Conservation (phyloP, 2,797 vertebrate genomes). For the Anguilla anguilla region DNA sequence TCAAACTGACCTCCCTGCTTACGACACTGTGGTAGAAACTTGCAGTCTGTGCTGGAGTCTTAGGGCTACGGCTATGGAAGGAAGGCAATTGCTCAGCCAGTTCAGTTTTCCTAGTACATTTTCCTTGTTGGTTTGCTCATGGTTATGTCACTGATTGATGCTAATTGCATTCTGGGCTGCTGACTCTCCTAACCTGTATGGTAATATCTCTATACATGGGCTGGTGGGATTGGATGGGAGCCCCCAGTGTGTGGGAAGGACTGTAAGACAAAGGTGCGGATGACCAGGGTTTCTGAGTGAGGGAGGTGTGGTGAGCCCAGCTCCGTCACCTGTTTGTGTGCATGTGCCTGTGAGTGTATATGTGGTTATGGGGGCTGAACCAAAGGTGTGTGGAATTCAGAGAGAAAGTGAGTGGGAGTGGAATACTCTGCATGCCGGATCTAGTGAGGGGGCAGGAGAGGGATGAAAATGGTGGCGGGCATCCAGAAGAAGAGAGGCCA, state of each 20-base stretch:
- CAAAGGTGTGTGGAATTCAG: neutral
- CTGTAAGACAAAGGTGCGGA: neutral
- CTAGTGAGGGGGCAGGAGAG: neutral
- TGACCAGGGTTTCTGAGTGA: neutral
- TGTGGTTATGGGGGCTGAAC: neutral
- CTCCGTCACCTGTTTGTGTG: constrained; percentile 51
- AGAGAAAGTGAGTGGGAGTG: neutral
- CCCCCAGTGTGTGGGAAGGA: neutral
- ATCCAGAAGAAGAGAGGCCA: neutral
- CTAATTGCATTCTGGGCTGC: neutral
- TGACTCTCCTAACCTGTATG: neutral
- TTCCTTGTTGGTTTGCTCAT: neutral
- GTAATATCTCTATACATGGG: neutral
- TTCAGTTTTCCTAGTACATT: neutral
- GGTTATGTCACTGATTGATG: neutral
- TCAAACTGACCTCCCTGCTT: neutral
- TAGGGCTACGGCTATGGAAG: neutral
- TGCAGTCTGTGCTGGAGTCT: neutral
- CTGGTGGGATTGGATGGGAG: neutral
- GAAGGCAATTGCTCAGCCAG: neutral
- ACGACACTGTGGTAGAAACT: neutral
- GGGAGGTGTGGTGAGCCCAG: constrained; percentile 42
- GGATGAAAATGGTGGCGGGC: neutral
- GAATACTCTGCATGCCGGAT: neutral
- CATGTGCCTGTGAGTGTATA: constrained; percentile 23